These are phyloP conservation scores for Malthinus flaveolus DNA, from an alignment of 2,888 invertebrate genomes.

Conservation along the genomic window DNA sequence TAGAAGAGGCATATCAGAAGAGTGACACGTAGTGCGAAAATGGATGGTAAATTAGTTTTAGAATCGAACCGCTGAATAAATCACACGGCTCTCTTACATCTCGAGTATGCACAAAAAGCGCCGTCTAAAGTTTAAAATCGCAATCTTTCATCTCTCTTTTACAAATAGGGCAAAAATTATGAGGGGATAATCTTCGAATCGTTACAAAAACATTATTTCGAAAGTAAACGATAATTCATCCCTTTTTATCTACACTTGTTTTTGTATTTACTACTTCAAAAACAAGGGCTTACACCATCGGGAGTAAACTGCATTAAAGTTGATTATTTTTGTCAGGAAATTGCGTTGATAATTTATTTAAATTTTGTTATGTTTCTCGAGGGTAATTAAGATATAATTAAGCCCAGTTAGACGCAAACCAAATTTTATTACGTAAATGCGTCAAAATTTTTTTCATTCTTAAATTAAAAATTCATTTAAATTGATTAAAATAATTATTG, in stretches of 20 bases:
- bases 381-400: constrained; percentile 35
- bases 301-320: constrained; percentile 38
- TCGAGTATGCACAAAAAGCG: constrained; percentile 9
- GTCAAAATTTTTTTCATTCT: background rate
- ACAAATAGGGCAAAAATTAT: constrained; percentile 22
- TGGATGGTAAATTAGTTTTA: constrained; percentile 41
- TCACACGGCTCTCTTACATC: constrained; percentile 25
- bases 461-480: background rate
- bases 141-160: constrained; percentile 9
- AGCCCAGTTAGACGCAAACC: constrained; percentile 24
- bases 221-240: constrained; percentile 6
- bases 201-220: constrained; percentile 7
- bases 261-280: constrained; percentile 29
- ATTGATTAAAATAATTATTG: too few species aligned
- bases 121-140: constrained; percentile 13
- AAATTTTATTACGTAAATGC: constrained; percentile 19
- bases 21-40: constrained; percentile 33
- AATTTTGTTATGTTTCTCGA: constrained; percentile 38
- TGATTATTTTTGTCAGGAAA: constrained; percentile 41
- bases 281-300: constrained; percentile 23
- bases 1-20: constrained; percentile 22
- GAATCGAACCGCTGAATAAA: constrained; percentile 38
- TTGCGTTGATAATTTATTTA: constrained; percentile 41
- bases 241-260: constrained; percentile 15
- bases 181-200: constrained; percentile 12